Conservation (phyloP, 1,140 invertebrate species). For the Lepidurus arcticus region DNA sequence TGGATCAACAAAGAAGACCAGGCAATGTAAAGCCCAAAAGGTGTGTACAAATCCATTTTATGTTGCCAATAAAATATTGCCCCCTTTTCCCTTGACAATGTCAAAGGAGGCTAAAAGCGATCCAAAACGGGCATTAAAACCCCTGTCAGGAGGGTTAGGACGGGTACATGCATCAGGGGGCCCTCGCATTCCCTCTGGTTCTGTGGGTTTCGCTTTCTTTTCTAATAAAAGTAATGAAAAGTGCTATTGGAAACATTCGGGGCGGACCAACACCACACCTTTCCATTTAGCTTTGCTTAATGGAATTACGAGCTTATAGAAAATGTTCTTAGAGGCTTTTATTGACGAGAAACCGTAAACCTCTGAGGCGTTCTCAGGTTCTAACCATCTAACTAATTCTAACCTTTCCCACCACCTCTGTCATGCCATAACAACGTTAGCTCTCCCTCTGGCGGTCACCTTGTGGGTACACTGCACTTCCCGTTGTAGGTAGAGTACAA, state of each 20-base stretch:
- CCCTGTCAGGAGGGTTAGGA: no score
- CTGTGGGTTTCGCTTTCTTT: not conserved
- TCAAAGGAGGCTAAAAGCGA: not conserved
- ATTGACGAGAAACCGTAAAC: not conserved
- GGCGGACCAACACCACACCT: not conserved
- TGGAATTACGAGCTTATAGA: conserved; percentile 8
- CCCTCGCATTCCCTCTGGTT: not conserved
- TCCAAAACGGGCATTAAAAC: not conserved
- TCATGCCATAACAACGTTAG: no score
- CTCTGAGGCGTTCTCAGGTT: not conserved
- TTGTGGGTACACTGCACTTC: no score
- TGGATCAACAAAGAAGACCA: no score
- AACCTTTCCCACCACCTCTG: no score
- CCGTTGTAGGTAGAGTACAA: no score
- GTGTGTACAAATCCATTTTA: not conserved
- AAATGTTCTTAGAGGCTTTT: not conserved
- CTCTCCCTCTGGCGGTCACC: no score
- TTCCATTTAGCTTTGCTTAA: conserved; percentile 10
- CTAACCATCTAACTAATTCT: not conserved
- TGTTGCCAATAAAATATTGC: not conserved
- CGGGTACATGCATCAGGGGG: no score
- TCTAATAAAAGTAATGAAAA: not conserved
- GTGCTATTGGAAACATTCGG: not conserved
- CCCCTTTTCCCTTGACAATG: not conserved
- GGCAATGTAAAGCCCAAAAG: not conserved